These are phyloP conservation scores for Acropternis orthonyx DNA, from an alignment of 2,797 vertebrate species.

Conservation along the genomic window DNA sequence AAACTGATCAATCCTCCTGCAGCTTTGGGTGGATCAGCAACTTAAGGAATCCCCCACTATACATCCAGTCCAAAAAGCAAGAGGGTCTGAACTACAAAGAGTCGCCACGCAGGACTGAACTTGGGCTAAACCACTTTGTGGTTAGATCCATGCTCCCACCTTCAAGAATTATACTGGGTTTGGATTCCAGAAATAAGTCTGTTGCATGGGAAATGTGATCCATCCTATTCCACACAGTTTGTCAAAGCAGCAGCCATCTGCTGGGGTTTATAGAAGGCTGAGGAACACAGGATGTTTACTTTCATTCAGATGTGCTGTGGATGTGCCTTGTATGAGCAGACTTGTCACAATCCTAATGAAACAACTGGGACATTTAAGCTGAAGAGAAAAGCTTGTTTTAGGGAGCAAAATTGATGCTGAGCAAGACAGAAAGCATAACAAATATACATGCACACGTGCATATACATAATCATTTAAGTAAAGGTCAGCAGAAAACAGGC, in stretches of 20 bases:
- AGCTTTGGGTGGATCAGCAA: not conserved
- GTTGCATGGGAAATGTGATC: slow-evolving; percentile 43
- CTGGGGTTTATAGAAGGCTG: slow-evolving; percentile 33
- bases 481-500: slow-evolving; percentile 13
- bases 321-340: slow-evolving; percentile 6
- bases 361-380: not conserved
- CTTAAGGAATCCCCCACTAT: not conserved
- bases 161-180: not conserved
- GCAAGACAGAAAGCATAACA: not conserved
- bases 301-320: slow-evolving; percentile 15
- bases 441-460: not conserved
- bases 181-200: slow-evolving; percentile 53
- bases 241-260: slow-evolving; percentile 58
- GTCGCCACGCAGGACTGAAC: accelerated
- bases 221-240: slow-evolving; percentile 1
- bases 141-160: not conserved
- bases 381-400: not conserved
- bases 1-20: not conserved
- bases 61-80: not conserved
- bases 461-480: not conserved
- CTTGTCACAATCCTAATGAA: not conserved
- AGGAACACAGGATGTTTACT: slow-evolving; percentile 63
- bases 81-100: not conserved
- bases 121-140: not conserved
- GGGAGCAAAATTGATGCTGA: not conserved